Conservation (phyloP, 2,797 vertebrate genomes). For the Fringilla coelebs region DNA sequence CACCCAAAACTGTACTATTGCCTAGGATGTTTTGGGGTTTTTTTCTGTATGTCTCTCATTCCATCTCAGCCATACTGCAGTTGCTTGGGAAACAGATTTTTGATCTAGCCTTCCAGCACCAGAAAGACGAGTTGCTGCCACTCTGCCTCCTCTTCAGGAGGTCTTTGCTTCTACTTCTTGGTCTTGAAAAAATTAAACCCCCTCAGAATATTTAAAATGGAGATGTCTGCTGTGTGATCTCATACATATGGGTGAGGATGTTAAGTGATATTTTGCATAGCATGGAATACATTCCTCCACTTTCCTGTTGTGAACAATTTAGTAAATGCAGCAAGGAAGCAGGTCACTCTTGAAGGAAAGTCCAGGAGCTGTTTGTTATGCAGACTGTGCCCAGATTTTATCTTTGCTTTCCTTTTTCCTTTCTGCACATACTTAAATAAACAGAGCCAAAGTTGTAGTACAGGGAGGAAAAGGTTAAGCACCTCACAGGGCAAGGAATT, state of each 20-base stretch:
- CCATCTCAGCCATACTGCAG: background rate
- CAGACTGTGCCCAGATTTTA: background rate
- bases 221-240: background rate
- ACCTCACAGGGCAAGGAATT: background rate
- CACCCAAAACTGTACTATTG: background rate
- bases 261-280: background rate
- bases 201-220: background rate
- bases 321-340: background rate
- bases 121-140: background rate
- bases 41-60: background rate
- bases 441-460: background rate
- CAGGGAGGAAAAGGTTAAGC: background rate
- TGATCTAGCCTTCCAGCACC: background rate
- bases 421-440: background rate
- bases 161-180: background rate
- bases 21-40: background rate
- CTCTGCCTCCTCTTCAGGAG: background rate
- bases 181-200: background rate
- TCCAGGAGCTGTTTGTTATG: background rate
- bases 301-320: background rate
- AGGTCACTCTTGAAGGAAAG: background rate
- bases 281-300: background rate
- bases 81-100: constrained; percentile 2
- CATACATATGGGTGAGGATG: background rate
- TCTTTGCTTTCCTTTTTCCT: background rate